Evolutionary conservation across 1,140 invertebrate species (phyloP).

Genomic region (Leptopilina clavipes): DNA sequence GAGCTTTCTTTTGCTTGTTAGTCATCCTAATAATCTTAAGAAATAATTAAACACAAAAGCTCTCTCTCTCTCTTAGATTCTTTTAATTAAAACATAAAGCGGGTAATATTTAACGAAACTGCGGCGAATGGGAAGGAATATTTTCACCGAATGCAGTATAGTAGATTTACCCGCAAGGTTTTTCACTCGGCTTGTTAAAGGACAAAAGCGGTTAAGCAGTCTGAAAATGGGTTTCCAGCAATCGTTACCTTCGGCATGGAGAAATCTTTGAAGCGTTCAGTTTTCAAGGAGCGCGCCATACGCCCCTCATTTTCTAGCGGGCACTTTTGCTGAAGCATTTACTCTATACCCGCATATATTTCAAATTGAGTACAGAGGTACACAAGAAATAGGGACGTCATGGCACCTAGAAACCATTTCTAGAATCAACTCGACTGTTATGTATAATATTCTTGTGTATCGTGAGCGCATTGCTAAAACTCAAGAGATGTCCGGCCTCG

Average conservation of each 20-base stretch:
- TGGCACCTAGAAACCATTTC: slow-evolving; percentile 53
- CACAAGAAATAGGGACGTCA: slow-evolving; percentile 54
- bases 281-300: slow-evolving; percentile 22
- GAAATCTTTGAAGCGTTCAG: slow-evolving; percentile 34
- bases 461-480: slow-evolving; percentile 43
- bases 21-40: no score
- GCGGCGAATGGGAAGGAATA: slow-evolving; percentile 1
- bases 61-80: no score
- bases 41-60: no score
- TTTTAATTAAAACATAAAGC: slow-evolving; percentile 24
- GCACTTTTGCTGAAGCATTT: slow-evolving; percentile 52
- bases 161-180: slow-evolving; percentile 32
- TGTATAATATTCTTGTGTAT: slow-evolving; percentile 51
- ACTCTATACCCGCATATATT: slow-evolving; percentile 52
- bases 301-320: slow-evolving; percentile 23
- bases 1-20: no score
- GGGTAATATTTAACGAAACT: slow-evolving; percentile 6
- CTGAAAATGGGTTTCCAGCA: slow-evolving; percentile 33
- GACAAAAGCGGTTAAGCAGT: slow-evolving; percentile 33
- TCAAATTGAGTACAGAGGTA: slow-evolving; percentile 55
- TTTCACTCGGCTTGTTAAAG: slow-evolving; percentile 31
- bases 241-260: slow-evolving; percentile 32
- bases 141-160: slow-evolving; percentile 19
- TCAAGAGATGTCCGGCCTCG: slow-evolving; percentile 58
- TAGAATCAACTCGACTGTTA: slow-evolving; percentile 56